phyloP scores from a whole-genome alignment of 2,888 invertebrate species.

The Drosophila prostipennis region DNA sequence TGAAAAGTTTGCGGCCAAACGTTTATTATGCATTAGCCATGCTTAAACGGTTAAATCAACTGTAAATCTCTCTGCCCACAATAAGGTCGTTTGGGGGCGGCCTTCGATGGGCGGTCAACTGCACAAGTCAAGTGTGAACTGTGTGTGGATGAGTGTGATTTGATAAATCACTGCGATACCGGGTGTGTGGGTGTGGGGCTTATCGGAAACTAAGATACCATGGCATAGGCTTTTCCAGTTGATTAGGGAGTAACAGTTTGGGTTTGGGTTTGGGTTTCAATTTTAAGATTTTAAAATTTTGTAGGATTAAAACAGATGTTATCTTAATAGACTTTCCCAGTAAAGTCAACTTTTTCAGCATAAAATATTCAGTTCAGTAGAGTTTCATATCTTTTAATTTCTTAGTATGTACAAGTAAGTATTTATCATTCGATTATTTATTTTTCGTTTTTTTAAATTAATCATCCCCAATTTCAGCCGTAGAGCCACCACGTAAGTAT shows the following conservation, averaged over 20 bases:
- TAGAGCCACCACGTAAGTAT: neutral
- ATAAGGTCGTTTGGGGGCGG: constrained; percentile 49
- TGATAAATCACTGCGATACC: constrained; percentile 40
- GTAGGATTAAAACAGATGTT: neutral
- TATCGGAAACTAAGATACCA: constrained; percentile 23
- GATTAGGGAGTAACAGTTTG: neutral
- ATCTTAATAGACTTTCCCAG: neutral
- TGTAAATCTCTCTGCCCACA: constrained; percentile 66
- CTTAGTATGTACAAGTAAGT: constrained; percentile 3
- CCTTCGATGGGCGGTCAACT: constrained; percentile 51
- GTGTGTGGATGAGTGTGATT: constrained; percentile 42
- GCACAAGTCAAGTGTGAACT: constrained; percentile 51
- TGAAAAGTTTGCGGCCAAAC: constrained; percentile 66
- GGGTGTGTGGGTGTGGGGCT: constrained; percentile 3
- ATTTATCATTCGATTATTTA: too few species aligned
- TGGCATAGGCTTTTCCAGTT: constrained; percentile 27
- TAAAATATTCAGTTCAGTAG: neutral
- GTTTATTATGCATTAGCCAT: constrained; percentile 77
- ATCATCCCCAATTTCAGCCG: neutral
- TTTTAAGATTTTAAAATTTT: neutral
- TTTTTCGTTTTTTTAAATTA: too few species aligned
- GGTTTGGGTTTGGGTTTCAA: neutral
- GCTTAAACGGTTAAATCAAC: constrained; percentile 74
- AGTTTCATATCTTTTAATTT: neutral
- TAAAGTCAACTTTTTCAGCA: neutral